A percentile compares a stretch with the other conserved stretches of the same genome.
These are phyloP conservation scores for Paedocypris micromegethes DNA, from an alignment of 2,797 vertebrate species.

Conservation along the genomic window DNA sequence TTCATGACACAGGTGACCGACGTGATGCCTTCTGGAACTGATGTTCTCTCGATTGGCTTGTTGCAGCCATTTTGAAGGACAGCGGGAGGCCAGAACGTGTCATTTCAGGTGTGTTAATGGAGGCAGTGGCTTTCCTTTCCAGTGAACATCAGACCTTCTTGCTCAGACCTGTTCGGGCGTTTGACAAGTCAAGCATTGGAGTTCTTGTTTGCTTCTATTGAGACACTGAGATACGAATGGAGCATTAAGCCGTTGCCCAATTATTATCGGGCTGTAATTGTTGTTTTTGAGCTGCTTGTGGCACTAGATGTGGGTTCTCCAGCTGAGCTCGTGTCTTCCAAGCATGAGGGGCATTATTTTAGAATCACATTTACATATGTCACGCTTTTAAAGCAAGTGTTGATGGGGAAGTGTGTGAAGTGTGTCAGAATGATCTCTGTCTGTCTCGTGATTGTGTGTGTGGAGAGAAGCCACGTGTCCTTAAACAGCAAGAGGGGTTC, in stretches of 20 bases:
- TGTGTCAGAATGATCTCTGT: too few species aligned
- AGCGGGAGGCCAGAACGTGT: too few species aligned
- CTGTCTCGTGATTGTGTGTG: too few species aligned
- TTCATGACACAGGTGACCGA: too few species aligned
- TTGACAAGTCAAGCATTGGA: slow-evolving; percentile 36
- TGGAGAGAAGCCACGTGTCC: too few species aligned
- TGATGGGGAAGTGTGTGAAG: neutral
- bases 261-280: slow-evolving; percentile 46
- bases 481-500: too few species aligned
- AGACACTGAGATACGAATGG: slow-evolving; percentile 42
- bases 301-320: slow-evolving; percentile 40
- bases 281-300: slow-evolving; percentile 28
- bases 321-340: slow-evolving; percentile 34
- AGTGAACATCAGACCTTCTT: slow-evolving; percentile 1
- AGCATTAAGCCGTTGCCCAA: slow-evolving; percentile 45
- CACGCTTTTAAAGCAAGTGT: slow-evolving; percentile 22
- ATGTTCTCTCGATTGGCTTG: neutral
- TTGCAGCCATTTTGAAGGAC: too few species aligned
- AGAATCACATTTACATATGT: slow-evolving; percentile 16
- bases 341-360: slow-evolving; percentile 28
- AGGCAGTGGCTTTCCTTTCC: neutral
- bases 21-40: too few species aligned
- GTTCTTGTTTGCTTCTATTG: slow-evolving; percentile 23
- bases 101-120: too few species aligned
- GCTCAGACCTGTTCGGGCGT: slow-evolving; percentile 6